Percentiles rank a stretch among this genome's conserved stretches.
Conservation (phyloP, 2,888 invertebrate species). For the Phlogophora meticulosa region DNA sequence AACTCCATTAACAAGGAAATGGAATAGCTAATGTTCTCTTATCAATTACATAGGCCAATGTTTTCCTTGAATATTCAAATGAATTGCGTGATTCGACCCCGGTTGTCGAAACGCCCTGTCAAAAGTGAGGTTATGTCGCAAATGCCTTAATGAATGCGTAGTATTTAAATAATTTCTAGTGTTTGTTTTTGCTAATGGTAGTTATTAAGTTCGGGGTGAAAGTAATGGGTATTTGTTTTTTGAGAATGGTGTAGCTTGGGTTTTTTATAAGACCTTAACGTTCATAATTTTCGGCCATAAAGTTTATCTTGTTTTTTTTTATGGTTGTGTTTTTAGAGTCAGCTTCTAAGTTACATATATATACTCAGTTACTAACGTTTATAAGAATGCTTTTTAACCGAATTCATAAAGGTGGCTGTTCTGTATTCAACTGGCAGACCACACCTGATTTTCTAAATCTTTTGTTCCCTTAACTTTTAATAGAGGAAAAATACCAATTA, state of each 20-base stretch:
- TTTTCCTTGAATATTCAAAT: slow-evolving; percentile 77
- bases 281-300: background rate
- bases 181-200: slow-evolving; percentile 59
- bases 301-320: background rate
- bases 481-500: slow-evolving; percentile 1
- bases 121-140: slow-evolving; percentile 68
- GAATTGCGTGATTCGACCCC: slow-evolving; percentile 72
- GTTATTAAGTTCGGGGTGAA: slow-evolving; percentile 55
- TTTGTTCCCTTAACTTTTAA: no score
- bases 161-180: slow-evolving; percentile 68
- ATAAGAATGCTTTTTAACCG: no score
- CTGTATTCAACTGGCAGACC: no score
- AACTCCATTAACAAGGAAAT: slow-evolving; percentile 62
- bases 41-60: slow-evolving; percentile 72
- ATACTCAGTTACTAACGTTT: no score
- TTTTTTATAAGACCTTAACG: slow-evolving; percentile 14
- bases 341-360: background rate
- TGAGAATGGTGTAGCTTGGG: slow-evolving; percentile 12
- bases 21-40: slow-evolving; percentile 61
- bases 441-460: no score
- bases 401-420: no score
- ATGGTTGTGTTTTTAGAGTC: background rate
- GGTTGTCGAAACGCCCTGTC: slow-evolving; percentile 64
- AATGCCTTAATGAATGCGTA: slow-evolving; percentile 67
- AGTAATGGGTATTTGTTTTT: slow-evolving; percentile 41